These are phyloP conservation scores for Ceratina japonica DNA, from an alignment of 1,140 invertebrate species.

Conservation along the genomic window DNA sequence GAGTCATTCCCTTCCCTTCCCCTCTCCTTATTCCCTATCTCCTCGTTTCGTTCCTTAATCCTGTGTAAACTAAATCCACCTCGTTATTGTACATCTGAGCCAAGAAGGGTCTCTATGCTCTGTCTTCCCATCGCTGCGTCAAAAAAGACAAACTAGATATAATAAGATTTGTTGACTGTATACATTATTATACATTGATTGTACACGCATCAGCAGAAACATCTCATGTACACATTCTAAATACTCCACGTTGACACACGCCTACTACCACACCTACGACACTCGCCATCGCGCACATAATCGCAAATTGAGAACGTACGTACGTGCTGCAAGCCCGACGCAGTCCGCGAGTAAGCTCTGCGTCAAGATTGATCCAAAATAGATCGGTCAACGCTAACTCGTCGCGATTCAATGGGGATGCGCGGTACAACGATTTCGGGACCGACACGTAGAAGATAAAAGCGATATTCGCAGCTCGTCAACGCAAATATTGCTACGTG, in stretches of 20 bases:
- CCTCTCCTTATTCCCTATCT: background rate
- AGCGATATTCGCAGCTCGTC: background rate
- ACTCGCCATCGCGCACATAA: conserved; percentile 9
- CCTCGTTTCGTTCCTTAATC: background rate
- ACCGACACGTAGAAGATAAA: background rate
- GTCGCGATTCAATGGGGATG: background rate
- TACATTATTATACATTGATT: conserved; percentile 69
- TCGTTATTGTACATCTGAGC: conserved; percentile 72
- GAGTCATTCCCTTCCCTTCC: background rate
- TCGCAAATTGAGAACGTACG: background rate
- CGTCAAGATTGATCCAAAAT: conserved; percentile 57
- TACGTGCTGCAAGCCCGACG: conserved; percentile 15
- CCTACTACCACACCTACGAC: conserved; percentile 11
- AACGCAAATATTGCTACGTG: no score
- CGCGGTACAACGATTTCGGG: conserved; percentile 4
- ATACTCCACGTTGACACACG: conserved; percentile 18
- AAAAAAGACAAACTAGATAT: conserved; percentile 78
- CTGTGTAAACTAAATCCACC: conserved; percentile 18
- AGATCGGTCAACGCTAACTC: conserved; percentile 58
- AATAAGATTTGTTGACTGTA: conserved; percentile 78
- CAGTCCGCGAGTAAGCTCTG: conserved; percentile 44
- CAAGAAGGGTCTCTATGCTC: conserved; percentile 76
- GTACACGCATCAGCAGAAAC: conserved; percentile 53
- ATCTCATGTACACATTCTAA: conserved; percentile 35
- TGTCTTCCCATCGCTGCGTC: conserved; percentile 79